A percentile compares a stretch with the other conserved stretches of the same genome.
These are phyloP conservation scores for Arrhamphus sclerolepis DNA, from an alignment of 2,797 vertebrate species.

Conservation along the genomic window DNA sequence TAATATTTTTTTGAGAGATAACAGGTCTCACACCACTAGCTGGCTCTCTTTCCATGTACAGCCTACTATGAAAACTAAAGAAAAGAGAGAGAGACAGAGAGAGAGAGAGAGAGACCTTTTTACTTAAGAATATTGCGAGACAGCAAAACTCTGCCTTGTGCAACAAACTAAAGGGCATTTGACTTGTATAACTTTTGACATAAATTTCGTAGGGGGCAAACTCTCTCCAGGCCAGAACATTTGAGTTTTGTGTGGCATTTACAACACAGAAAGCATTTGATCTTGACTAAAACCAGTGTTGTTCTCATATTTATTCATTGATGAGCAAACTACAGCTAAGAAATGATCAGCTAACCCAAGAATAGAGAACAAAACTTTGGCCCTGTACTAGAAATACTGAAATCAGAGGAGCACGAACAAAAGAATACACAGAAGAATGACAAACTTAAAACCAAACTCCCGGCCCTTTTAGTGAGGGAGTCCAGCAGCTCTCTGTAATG, in stretches of 20 bases:
- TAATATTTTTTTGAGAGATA: background rate
- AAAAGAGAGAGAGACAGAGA: too few species aligned
- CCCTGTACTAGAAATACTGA: background rate
- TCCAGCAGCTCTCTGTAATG: background rate
- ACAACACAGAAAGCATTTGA: background rate
- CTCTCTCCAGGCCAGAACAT: constrained; percentile 1
- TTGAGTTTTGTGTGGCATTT: background rate
- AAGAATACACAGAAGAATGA: background rate
- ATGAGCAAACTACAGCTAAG: background rate
- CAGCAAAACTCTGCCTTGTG: background rate
- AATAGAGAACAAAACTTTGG: too few species aligned
- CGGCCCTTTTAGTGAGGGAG: background rate
- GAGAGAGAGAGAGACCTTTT: background rate
- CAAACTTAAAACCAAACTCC: background rate
- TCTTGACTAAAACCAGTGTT: background rate
- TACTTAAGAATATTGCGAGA: background rate
- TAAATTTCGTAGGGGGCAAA: background rate
- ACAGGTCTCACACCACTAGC: background rate
- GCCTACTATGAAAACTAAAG: background rate
- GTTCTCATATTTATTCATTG: background rate
- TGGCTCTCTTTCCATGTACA: background rate
- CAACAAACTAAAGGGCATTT: background rate
- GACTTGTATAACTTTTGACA: background rate
- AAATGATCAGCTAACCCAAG: background rate
- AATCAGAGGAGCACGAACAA: background rate